Evolutionary conservation across 1,140 invertebrate species (phyloP).

Genomic region (Ooceraea biroi): DNA sequence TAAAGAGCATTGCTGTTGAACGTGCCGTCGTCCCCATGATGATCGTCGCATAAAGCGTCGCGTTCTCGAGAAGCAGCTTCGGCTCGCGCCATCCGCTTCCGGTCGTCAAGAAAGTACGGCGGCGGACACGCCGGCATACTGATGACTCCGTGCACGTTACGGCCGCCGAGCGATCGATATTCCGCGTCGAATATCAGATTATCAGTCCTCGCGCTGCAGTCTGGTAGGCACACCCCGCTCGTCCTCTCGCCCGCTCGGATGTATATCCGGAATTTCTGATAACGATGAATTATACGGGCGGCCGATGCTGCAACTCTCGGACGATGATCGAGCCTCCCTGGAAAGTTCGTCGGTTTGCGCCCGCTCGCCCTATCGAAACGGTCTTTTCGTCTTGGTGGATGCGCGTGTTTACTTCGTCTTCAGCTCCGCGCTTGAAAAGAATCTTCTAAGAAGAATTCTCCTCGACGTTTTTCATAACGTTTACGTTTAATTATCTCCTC

Average conservation of each 20-base stretch:
- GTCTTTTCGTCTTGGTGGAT: not conserved
- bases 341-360: not conserved
- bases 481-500: constrained; percentile 38
- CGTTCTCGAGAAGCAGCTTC: constrained; percentile 11
- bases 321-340: no score
- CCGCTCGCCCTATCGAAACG: not conserved
- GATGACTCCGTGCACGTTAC: constrained; percentile 48
- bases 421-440: constrained; percentile 8
- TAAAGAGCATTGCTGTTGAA: constrained; percentile 65
- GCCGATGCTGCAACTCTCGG: constrained; percentile 11
- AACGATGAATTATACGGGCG: constrained; percentile 42
- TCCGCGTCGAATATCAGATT: constrained; percentile 5
- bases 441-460: not conserved
- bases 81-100: constrained; percentile 16
- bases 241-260: constrained; percentile 2
- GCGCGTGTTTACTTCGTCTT: not conserved
- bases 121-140: constrained; percentile 23
- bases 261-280: constrained; percentile 46
- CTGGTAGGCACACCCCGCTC: not conserved
- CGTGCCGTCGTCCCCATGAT: constrained; percentile 45
- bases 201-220: no score
- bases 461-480: constrained; percentile 1
- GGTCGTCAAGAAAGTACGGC: constrained; percentile 60
- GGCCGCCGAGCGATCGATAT: constrained; percentile 48
- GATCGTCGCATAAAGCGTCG: constrained; percentile 52